Conservation (phyloP, 2,113 vertebrate species). For the Sturnus vulgaris region DNA sequence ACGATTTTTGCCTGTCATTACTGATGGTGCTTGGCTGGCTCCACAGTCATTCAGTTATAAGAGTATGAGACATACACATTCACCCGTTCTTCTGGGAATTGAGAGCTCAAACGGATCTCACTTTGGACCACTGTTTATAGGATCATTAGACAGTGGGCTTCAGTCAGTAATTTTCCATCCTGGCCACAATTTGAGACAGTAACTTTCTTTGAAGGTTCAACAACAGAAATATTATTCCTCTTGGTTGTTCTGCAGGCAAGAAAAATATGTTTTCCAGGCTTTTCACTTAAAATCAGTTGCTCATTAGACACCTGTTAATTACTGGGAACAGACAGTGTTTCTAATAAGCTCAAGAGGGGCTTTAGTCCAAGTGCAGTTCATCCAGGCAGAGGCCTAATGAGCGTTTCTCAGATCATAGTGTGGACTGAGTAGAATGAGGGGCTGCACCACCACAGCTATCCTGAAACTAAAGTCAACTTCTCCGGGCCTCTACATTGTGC, state of each 20-base stretch:
- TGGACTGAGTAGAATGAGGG: neutral
- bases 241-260: neutral
- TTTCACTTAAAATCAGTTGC: neutral
- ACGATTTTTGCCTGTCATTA: neutral
- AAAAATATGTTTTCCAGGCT: neutral
- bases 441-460: neutral
- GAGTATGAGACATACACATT: neutral
- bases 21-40: neutral
- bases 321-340: neutral
- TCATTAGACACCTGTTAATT: neutral
- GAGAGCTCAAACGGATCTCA: neutral
- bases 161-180: neutral
- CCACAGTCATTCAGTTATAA: fast-evolving
- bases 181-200: neutral
- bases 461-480: neutral
- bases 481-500: neutral
- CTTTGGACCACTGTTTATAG: neutral
- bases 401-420: neutral
- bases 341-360: neutral
- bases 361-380: neutral
- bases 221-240: neutral
- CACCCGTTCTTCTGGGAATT: neutral
- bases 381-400: neutral
- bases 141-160: neutral
- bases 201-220: neutral